Base-by-base conservation (phyloP, 2,797 vertebrate genomes). In the Phoxinus dragarum region DNA sequence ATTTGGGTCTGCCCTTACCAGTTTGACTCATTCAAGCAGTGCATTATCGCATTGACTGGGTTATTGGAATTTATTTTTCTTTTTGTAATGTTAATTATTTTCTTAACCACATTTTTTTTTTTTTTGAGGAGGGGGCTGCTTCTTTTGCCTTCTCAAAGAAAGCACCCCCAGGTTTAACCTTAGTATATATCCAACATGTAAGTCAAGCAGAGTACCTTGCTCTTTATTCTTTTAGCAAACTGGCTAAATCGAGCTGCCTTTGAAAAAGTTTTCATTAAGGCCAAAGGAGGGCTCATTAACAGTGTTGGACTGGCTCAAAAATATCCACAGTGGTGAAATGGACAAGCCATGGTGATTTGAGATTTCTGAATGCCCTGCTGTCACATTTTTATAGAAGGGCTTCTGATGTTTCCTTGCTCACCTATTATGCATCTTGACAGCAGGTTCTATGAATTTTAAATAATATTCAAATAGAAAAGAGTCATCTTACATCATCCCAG, bases 151-250 rank as follows among this genome's bases (percentile, higher is more conserved):
- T 64, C 38, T 79, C 38, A 56, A 54, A 34, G 31, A 16, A 47
- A 21, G 44, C 31, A 6, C 5, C 71, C 71, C 9, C 7, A 31
- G 23, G 17, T 75, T 81, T 81, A n/a, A 81, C 64, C 82, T 72
- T 47, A 42, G 64, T 5, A 6, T 66, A 88, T 73, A 66, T 14
- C 19, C 12, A 68, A 1, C 54, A 66, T 77, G 75, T 87, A 52
- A 77, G 34, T 84, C 71, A 59, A 90, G 59, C 52, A 69, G 54
- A 88, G 54, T 47, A 34, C 68, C 64, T 52, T 34, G 17, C 42
- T 90, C 23, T 88, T 91, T 82, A 89, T 90, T 90, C 84, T 88
- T 88, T 90, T 89, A 89, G 89, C 84, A 89, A 74, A 82, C 73
- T 16, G 23, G 23, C 71, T 81, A 78, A 90, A 88, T 84, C 64